Evolutionary conservation across 2,888 invertebrate genomes (phyloP), one percentile per base, ranked within the genome.

Genomic region (Nowickia ferox): DNA sequence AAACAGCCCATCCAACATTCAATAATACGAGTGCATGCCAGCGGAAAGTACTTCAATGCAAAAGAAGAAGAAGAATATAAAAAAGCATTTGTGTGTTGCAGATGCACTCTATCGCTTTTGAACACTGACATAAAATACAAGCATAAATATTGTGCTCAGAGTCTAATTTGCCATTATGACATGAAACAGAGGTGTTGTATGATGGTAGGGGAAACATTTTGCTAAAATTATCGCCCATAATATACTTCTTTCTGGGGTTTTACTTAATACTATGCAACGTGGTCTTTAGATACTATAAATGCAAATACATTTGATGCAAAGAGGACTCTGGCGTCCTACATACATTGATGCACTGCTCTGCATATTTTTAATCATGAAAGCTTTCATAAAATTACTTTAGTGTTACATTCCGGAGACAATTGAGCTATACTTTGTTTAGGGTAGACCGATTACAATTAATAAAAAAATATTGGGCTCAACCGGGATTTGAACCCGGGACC

Each of bases 401-500:
- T 30, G 3, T 30, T 30, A 30, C 30, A 3, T 30, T 30, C 30
- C 30, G 30, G 30, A 4, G 30, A 30, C 30, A 30, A 30, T 30
- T 30, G 0, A 30, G 30, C 30, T 30, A 2, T 30, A 30, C 30
- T 30, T 30, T 30, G 30, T 30, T 30, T 5, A 6, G 30, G 30
- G 5, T 30, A 6, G 30, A 1, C 0, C 5, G 30, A 30, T 30
- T 30, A 6, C 6, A 30, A 30, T 4, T 30, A 30, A 30, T 30
- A 38, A 19, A 11, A 69, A 63, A 66, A 75, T 44, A 72, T 87
- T 42, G 94, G 94, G 94, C 94, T 94, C 94, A 94, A 94, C 94
- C 94, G 94, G 94, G 94, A 94, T 94, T 94, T 94, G 94, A 94
- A 94, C 94, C 94, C 94, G 94, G 94, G 94, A 94, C 94, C 94